Base-by-base conservation (phyloP, 2,113 vertebrate genomes). In the Trematocara zebra region DNA sequence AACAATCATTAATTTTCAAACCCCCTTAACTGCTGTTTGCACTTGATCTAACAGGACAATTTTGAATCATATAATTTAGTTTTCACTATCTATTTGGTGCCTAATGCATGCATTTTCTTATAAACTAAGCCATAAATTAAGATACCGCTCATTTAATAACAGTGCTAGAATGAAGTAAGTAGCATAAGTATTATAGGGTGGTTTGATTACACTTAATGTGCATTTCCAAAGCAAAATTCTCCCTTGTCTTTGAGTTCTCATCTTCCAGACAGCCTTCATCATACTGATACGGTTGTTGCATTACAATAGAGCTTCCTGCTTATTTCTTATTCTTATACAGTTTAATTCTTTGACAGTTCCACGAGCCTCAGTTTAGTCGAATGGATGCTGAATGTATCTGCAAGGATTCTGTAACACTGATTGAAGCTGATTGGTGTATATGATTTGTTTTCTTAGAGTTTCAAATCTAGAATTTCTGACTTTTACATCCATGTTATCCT, bases 1-100 rank as follows among this genome's bases (percentile, higher is more conserved):
- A 93, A 93, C 93, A 92, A 1, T 88, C 83, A 93, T 94, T 92
- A 91, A 69, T 85, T 78, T 87, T 88, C 53, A 86, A 79, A 35
- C 51, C 18, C 23, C 31, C 56, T 81, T 89, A 93, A 93, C 54
- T 90, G 90, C 56, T 92, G 88, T 93, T 92, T 94, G 79, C 82
- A 49, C 53, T 61, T 11, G 1, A 47, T 49, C 59, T 40, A n/a
- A 85, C 17, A 35, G 14, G 59, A 42, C 18, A 28, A 4, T 44
- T 80, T 23, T 47, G 33, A 59, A 52, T 82, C 53, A 8, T 86
- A 7, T 74, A 64, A 85, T 87, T 87, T 31, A 35, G 76, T 83
- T 91, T 90, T 93, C 91, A 85, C 76, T 87, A 28, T 64, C 61
- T 81, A n/a, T 59, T 52, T 61, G 51, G 69, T 44, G 15, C 44